Conservation (phyloP, 2,113 vertebrate species). For the Pseudopipra pipra region DNA sequence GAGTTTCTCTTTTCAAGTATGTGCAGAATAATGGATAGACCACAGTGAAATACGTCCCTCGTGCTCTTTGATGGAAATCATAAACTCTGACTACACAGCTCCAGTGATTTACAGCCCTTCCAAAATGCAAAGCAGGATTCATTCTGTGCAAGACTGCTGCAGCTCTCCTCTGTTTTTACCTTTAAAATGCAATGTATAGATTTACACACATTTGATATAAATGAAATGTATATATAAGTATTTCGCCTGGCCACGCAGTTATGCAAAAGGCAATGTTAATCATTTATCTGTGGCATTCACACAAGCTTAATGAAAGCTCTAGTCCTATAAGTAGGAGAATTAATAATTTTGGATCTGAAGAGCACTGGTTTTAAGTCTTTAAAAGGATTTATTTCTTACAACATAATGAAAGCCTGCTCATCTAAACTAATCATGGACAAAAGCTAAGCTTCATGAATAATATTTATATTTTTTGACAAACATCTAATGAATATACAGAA, state of each 20-base stretch:
- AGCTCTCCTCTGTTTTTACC: background rate
- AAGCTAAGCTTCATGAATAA: slow-evolving; percentile 28
- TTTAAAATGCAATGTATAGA: slow-evolving; percentile 20
- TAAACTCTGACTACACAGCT: slow-evolving; percentile 51
- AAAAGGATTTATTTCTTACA: slow-evolving; percentile 47
- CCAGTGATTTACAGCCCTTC: slow-evolving; percentile 42
- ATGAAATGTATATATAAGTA: background rate
- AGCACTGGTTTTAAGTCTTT: slow-evolving; percentile 40
- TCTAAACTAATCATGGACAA: background rate
- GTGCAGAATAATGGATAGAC: slow-evolving; percentile 50
- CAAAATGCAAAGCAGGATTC: slow-evolving; percentile 44
- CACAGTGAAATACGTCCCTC: slow-evolving; percentile 41
- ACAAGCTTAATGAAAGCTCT: slow-evolving; percentile 10
- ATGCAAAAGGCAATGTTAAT: slow-evolving; percentile 1
- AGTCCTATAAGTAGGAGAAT: slow-evolving; percentile 25
- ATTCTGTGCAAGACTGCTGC: background rate
- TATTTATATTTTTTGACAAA: slow-evolving; percentile 30
- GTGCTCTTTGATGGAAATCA: slow-evolving; percentile 59
- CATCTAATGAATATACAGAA: background rate
- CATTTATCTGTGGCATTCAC: background rate
- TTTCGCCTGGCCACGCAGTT: slow-evolving; percentile 24
- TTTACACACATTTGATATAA: background rate
- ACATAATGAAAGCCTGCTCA: slow-evolving; percentile 8
- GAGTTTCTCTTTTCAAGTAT: slow-evolving; percentile 45
- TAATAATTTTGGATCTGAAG: slow-evolving; percentile 31